phyloP scores from a whole-genome alignment of 2,113 vertebrate species.

The Plecturocebus donacophilus region DNA sequence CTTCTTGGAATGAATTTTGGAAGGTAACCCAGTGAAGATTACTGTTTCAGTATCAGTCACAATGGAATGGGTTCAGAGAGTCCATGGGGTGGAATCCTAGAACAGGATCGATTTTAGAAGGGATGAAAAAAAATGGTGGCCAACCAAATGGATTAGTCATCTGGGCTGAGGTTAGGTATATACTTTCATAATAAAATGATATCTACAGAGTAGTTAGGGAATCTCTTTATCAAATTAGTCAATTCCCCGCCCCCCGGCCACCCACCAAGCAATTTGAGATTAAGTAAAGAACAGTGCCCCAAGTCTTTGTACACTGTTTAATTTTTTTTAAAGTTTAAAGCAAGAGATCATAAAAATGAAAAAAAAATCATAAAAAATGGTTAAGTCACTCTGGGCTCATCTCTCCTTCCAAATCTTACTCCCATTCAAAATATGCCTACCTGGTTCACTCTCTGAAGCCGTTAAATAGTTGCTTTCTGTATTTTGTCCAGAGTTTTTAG shows the following conservation, averaged over 20 bases:
- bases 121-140: not conserved
- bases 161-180: not conserved
- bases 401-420: not conserved
- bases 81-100: not conserved
- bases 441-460: not conserved
- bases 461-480: not conserved
- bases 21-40: not conserved
- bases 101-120: not conserved
- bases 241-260: not conserved
- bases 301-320: not conserved
- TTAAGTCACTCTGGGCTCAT: not conserved
- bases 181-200: not conserved
- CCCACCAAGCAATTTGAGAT: not conserved
- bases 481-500: not conserved
- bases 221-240: not conserved
- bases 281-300: not conserved
- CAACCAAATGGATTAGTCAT: not conserved
- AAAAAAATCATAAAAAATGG: too few relatives aligned
- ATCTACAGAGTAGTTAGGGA: not conserved
- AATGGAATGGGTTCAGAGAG: not conserved
- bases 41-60: not conserved
- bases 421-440: not conserved
- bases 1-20: not conserved
- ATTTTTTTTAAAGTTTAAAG: not conserved
- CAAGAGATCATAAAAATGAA: not conserved